These are phyloP conservation scores for Ophioninae sp. DNA, from an alignment of 2,888 invertebrate species.

Conservation along the genomic window DNA sequence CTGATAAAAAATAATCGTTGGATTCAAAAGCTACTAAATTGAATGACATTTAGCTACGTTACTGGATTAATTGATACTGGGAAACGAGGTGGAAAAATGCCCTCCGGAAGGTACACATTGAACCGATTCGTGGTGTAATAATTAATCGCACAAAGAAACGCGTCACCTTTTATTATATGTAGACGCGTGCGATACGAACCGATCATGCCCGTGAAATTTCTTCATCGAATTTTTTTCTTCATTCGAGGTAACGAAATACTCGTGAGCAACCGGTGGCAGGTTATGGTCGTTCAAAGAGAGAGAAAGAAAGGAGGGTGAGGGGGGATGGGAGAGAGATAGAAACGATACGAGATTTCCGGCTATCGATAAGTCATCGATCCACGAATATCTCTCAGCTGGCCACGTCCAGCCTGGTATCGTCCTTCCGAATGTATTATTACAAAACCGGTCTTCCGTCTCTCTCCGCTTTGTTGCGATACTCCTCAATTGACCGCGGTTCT, in stretches of 20 bases:
- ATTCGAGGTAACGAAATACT: slow-evolving; percentile 51
- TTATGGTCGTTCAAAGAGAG: slow-evolving; percentile 44
- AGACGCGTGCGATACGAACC: not conserved
- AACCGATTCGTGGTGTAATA: no score
- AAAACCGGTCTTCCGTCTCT: slow-evolving; percentile 19
- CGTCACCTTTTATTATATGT: not conserved
- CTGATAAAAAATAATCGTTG: no score
- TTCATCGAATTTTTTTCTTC: slow-evolving; percentile 45
- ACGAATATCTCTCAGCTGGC: slow-evolving; percentile 43
- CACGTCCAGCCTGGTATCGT: slow-evolving; percentile 22
- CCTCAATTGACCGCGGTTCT: not conserved
- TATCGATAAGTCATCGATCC: slow-evolving; percentile 59
- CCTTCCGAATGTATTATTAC: slow-evolving; percentile 33
- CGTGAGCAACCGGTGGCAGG: slow-evolving; percentile 55
- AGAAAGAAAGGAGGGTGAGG: not conserved
- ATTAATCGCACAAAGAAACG: not conserved
- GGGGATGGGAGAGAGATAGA: slow-evolving; percentile 38
- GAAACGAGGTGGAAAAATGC: no score
- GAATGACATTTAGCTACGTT: no score
- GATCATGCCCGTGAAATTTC: slow-evolving; percentile 21
- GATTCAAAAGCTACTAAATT: no score
- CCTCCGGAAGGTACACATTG: no score
- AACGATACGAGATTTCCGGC: slow-evolving; percentile 27
- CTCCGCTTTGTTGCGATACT: slow-evolving; percentile 4
- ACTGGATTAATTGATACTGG: no score